Percentiles rank a stretch among this genome's conserved stretches.
Evolutionary conservation across 2,888 invertebrate species (phyloP).

Genomic region (Rhabditoides inermis): DNA sequence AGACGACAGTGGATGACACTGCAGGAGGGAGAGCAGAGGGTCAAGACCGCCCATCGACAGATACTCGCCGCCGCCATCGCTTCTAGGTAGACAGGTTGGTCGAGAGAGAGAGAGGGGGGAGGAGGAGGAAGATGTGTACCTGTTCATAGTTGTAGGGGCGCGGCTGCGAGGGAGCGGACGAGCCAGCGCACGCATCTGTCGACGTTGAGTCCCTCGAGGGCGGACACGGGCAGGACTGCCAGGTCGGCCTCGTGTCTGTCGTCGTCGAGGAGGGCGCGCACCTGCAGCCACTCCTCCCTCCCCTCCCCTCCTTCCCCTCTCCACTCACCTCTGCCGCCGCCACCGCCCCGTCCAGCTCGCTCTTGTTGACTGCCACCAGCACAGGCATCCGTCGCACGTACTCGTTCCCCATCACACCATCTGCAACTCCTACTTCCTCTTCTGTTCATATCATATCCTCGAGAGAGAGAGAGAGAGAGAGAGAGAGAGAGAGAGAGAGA

Average conservation of each 20-base stretch:
- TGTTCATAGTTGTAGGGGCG: background rate
- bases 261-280: conserved; percentile 27
- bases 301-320: background rate
- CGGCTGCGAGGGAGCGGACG: conserved; percentile 20
- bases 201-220: conserved; percentile 42
- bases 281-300: conserved; percentile 12
- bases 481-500: too few species aligned
- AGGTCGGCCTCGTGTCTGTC: conserved; percentile 36
- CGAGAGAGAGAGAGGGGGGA: background rate
- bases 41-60: background rate
- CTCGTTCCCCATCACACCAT: conserved; percentile 37
- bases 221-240: conserved; percentile 43
- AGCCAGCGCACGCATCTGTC: conserved; percentile 42
- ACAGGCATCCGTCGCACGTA: conserved; percentile 35
- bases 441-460: background rate
- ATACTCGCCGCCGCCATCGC: background rate
- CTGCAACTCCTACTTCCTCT: conserved; percentile 21
- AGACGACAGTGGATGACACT: background rate
- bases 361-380: conserved; percentile 45
- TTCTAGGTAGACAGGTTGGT: background rate
- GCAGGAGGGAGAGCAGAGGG: background rate
- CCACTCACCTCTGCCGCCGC: conserved; percentile 23
- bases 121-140: background rate
- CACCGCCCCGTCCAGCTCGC: conserved; percentile 41
- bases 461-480: conserved; percentile 1